These are phyloP conservation scores for Phoeniculus purpureus DNA, from an alignment of 2,797 vertebrate genomes.

Conservation along the genomic window DNA sequence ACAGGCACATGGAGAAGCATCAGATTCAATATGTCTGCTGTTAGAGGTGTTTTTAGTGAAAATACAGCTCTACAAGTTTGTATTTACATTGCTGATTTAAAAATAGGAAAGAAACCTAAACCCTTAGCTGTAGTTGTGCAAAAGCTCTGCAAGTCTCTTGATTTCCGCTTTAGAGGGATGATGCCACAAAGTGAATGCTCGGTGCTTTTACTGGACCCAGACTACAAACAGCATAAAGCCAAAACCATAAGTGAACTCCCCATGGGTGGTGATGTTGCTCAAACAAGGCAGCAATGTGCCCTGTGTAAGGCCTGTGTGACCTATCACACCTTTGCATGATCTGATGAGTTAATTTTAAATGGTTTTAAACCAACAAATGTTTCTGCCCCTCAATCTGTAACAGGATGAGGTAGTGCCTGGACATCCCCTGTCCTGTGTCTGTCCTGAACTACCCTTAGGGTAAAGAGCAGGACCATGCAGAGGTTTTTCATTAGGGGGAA, in stretches of 20 bases:
- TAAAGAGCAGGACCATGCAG: background rate
- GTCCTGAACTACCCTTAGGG: background rate
- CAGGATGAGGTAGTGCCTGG: background rate
- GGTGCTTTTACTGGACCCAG: background rate
- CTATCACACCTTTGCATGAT: background rate
- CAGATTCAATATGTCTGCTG: background rate
- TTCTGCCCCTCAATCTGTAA: background rate
- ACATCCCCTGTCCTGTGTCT: background rate
- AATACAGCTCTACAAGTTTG: background rate
- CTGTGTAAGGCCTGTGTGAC: fast-evolving
- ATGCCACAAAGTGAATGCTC: background rate
- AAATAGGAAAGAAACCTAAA: background rate
- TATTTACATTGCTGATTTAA: background rate
- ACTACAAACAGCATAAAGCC: background rate
- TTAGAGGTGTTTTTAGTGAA: background rate
- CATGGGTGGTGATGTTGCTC: background rate
- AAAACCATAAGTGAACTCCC: background rate
- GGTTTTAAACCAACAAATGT: background rate
- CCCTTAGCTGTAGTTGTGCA: background rate
- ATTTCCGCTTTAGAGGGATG: background rate
- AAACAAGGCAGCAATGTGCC: fast-evolving
- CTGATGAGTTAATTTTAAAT: background rate
- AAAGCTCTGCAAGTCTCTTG: background rate
- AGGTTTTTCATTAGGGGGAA: background rate
- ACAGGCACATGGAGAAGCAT: fast-evolving